Evolutionary conservation across 1,140 invertebrate genomes (phyloP), one percentile per base, ranked within the genome.

Genomic region (Pristionchus pacificus): DNA sequence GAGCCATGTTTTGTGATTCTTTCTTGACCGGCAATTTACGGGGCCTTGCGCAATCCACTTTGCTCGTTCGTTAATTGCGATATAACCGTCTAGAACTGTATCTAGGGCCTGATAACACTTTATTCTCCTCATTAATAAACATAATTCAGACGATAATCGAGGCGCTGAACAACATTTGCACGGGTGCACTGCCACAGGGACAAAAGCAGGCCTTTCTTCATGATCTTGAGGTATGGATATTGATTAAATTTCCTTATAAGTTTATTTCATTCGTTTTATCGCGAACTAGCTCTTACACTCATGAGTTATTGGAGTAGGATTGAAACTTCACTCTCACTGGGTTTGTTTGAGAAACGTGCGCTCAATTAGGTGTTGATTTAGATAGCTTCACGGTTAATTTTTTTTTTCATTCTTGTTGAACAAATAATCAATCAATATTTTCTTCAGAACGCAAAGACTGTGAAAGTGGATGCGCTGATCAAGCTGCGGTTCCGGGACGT

Each of bases 171-270:
- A 97, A 91, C 87, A 90, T 91, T 1, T 90, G 92, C 0, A 94
- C 93, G 1, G 92, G 92, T 3, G 91, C 94, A 66, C 88, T 90
- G 85, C 95, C 96, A 15, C 90, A 91, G 0, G 91, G 91, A 32
- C 88, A 88, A 79, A 93, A 92, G 33, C 88, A 89, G 77, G 90
- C 89, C 65, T 98, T 98, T 86, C 88, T 98, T 61, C 91, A 96
- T 84, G 93, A 98, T 87, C 93, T 93, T 6, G 91, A 91, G 84
- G 87, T 97, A 65, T 84, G 85, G n/a, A 71, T 72, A 30, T 33
- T 49, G 70, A 25, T 31, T 19, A 61, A 71, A 49, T 71, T 76
- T 65, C 29, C 29, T n/a, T n/a, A n/a, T n/a, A n/a, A n/a, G n/a
- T n/a, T n/a, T n/a, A n/a, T n/a, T n/a, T n/a, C n/a, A n/a, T n/a